Evolutionary conservation across 1,140 invertebrate species (phyloP), one percentile per base, ranked within the genome.

Genomic region (Magallana angulata): DNA sequence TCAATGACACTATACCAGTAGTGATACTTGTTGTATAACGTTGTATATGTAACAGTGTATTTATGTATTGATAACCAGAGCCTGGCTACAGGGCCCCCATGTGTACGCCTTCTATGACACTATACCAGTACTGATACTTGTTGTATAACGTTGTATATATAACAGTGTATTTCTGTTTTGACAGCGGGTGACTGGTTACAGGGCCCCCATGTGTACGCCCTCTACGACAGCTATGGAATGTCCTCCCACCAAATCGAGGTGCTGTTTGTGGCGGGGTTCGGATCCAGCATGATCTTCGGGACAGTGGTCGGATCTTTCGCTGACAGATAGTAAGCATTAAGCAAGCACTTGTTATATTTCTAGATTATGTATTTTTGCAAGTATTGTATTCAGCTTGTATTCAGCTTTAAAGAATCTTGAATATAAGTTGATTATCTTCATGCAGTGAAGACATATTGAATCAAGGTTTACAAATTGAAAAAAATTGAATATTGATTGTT

Each of bases 61-160:
- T 94, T 93, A 94, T 12, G 96, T 96, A 1, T 68, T 94, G 95
- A 93, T 95, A 93, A 96, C 96, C 91, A 96, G 96, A 9, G 97
- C 97, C 92, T 97, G 97, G 97, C 93, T 97, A 3, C 97, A 97
- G 95, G 97, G 97, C 0, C 97, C 97, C 0, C 97, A 97, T 94
- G 96, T 97, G 3, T 97, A 97, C 92, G 96, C 96, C 86, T 93
- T 97, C 0, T 97, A 97, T 93, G 95, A 96, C 86, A 95, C 96
- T 87, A 97, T 24, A 24, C 24, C 24, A 24, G 24, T 24, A 24
- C 24, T 24, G 24, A 1, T 24, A 24, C 36, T 5, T 48, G 36
- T 48, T 48, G 5, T 48, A 48, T 48, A 48, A 48, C 5, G 36
- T 48, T 48, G 36, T 48, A 48, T 48, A 48, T 48, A 48, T 48